Evolutionary conservation across 2,797 vertebrate genomes (phyloP), one percentile per base, ranked within the genome.

Genomic region (Hypotaenidia okinawae): DNA sequence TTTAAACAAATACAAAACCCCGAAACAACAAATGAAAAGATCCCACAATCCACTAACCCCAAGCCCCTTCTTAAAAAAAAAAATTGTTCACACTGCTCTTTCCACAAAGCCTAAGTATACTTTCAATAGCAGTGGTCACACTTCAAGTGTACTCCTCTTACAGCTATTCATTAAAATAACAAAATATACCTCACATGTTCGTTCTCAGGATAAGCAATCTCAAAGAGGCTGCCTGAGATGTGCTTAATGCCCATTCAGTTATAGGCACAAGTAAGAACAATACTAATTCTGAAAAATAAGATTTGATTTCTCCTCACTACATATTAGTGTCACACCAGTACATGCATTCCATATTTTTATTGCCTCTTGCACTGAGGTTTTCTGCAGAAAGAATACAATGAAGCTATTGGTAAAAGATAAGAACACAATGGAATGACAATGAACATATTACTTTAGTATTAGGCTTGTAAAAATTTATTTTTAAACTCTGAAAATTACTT

Each of bases 401-500:
- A 94, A 92, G 59, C 73, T 27, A 62, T 66, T 62, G 62, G 24
- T 45, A 84, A 89, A 79, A 87, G 13, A 72, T 11, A 8, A 49
- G 58, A 89, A 85, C 16, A 43, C 17, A 69, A 66, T 33, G 13
- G 83, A 92, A 79, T 41, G 5, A 41, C 37, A 89, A 88, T 14
- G 3, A 82, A 74, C 39, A 12, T 63, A 67, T 28, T 78, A 66
- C 54, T 87, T 79, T 18, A 89, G 43, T 37, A 88, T 49, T 57
- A 88, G 9, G 0, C 49, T 84, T 61, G 76, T 82, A 76, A 69
- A 84, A 76, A 35, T 93, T 90, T 70, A 91, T 66, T 92, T 87
- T 77, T 81, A 43, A 95, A 84, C 61, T 84, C 64, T 73, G 70
- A 51, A 64, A 83, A 69, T 74, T 2, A 37, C 49, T 90, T 87